A percentile compares a stretch with the other conserved stretches of the same genome.
Conservation (phyloP, 2,113 vertebrate species). For the Solenodon paradoxus region DNA sequence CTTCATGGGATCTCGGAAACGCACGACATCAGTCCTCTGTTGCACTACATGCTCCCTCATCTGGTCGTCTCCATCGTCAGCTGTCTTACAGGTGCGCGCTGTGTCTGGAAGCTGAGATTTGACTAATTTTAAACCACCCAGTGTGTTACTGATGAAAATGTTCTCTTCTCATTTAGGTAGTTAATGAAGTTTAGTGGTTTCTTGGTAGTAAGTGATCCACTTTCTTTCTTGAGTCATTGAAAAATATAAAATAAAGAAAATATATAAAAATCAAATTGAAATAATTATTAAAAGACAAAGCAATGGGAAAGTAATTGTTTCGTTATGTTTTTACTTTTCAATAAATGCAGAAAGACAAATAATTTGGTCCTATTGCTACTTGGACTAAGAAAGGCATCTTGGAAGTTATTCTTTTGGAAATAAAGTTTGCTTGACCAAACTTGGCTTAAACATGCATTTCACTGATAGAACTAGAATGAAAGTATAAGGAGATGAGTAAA, state of each 20-base stretch:
- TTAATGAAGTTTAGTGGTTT: not conserved
- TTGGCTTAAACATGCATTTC: conserved; percentile 12
- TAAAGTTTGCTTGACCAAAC: not conserved
- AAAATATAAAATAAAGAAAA: conserved; percentile 1
- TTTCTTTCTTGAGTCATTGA: not conserved
- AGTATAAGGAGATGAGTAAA: not conserved
- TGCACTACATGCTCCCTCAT: conserved; percentile 91
- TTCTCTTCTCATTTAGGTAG: not conserved
- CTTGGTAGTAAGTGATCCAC: not conserved
- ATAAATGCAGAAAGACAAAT: not conserved
- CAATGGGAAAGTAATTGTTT: not conserved
- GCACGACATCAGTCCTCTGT: conserved; percentile 89
- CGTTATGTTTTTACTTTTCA: not conserved
- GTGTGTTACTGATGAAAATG: not conserved
- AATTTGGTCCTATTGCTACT: not conserved
- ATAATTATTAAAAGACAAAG: not conserved
- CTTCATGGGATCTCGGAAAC: conserved; percentile 85
- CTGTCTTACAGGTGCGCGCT: conserved; percentile 73
- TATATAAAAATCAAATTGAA: not conserved
- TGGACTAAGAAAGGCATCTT: not conserved
- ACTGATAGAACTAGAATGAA: not conserved
- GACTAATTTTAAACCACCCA: not conserved
- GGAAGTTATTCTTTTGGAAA: not conserved
- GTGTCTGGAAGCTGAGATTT: not conserved
- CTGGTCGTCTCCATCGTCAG: conserved; percentile 81